phyloP scores from a whole-genome alignment of 2,888 invertebrate species.

The Meteorus cinctellus region DNA sequence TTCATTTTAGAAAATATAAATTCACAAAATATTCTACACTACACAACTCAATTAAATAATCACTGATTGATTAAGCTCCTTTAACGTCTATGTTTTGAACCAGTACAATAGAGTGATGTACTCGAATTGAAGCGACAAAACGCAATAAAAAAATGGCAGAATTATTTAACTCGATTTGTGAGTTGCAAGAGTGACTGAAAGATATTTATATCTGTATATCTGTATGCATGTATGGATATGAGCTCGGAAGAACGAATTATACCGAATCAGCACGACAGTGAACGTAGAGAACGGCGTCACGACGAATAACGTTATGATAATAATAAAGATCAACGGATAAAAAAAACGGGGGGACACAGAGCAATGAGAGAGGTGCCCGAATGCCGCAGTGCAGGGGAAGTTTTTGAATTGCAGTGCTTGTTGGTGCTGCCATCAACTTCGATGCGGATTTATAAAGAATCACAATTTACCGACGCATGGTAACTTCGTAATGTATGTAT shows the following conservation, averaged over 20 bases:
- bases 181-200: neutral
- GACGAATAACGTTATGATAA: too few species aligned
- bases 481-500: neutral
- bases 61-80: neutral
- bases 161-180: conserved; percentile 4
- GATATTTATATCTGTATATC: conserved; percentile 3
- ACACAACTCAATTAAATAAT: neutral
- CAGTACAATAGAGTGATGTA: neutral
- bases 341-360: neutral
- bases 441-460: neutral
- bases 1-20: neutral
- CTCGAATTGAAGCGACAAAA: neutral
- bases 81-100: neutral
- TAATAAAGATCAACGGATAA: neutral
- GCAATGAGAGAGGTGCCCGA: neutral
- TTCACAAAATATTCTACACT: neutral
- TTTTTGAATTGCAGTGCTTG: neutral
- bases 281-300: neutral
- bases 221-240: neutral
- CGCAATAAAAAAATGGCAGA: conserved; percentile 9
- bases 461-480: neutral
- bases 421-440: neutral
- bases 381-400: neutral
- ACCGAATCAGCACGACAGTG: neutral
- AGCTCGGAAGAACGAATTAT: neutral